Percentiles rank a stretch among this genome's conserved stretches.
Evolutionary conservation across 2,888 invertebrate species (phyloP).

Genomic region (Digitonthophagus gazella): DNA sequence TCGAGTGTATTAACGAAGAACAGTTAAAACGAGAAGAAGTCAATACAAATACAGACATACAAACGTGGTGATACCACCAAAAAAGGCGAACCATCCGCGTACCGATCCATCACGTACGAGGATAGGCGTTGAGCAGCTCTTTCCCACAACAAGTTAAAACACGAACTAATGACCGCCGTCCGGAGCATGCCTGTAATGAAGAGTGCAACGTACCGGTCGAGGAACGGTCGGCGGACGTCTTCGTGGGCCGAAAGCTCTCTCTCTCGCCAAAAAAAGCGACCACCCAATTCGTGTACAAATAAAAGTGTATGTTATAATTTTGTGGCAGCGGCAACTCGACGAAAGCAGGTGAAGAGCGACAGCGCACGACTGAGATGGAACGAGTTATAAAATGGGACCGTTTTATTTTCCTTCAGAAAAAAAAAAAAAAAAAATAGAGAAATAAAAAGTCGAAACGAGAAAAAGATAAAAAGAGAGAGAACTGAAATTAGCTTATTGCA

Average conservation of each 20-base stretch:
- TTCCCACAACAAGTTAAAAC: constrained; percentile 7
- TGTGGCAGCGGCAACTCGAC: constrained; percentile 18
- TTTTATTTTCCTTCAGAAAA: too few relatives aligned
- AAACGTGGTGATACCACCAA: neutral
- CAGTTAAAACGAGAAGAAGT: neutral
- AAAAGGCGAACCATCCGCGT: neutral
- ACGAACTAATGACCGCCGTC: constrained; percentile 10
- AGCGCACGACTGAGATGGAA: constrained; percentile 4
- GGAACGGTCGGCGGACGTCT: neutral
- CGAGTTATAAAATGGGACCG: neutral
- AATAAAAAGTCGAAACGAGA: too few relatives aligned
- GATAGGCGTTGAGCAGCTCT: neutral
- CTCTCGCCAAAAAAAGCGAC: constrained; percentile 36
- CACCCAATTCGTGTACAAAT: constrained; percentile 38
- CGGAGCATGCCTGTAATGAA: constrained; percentile 3
- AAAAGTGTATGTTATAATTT: constrained; percentile 42
- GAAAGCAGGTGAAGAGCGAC: constrained; percentile 9
- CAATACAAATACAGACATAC: neutral
- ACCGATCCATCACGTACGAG: neutral
- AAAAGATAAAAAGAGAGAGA: too few relatives aligned
- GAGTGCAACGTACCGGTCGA: constrained; percentile 10
- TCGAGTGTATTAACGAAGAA: too few relatives aligned
- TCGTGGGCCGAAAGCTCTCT: neutral
- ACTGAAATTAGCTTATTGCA: too few relatives aligned
- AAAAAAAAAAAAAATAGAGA: too few relatives aligned